A percentile compares a stretch with the other conserved stretches of the same genome.
Conservation (phyloP, 2,888 invertebrate species). For the Trachelus troglodyta region DNA sequence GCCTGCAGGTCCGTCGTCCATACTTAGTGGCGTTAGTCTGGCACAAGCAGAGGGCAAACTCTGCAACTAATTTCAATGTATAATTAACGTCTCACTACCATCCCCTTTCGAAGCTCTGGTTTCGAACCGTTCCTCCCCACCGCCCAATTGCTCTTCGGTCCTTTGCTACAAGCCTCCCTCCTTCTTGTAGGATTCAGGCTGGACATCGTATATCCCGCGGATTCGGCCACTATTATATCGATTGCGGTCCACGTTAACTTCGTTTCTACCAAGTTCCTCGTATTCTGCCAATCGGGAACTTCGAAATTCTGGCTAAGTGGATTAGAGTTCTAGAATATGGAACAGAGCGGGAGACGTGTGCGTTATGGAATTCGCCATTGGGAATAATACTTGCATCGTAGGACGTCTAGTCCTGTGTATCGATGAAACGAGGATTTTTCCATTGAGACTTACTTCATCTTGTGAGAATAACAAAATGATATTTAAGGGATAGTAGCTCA, state of each 20-base stretch:
- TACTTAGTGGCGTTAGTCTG: constrained; percentile 62
- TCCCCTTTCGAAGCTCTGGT: constrained; percentile 40
- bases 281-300: constrained; percentile 51
- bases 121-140: constrained; percentile 20
- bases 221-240: constrained; percentile 64
- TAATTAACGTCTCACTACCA: constrained; percentile 66
- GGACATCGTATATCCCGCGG: constrained; percentile 54
- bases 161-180: constrained; percentile 25
- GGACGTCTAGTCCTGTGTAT: background rate
- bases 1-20: constrained; percentile 45
- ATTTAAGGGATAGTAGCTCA: background rate
- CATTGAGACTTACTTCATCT: background rate
- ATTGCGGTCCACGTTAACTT: constrained; percentile 62
- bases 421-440: background rate
- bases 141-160: constrained; percentile 29
- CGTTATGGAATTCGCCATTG: background rate
- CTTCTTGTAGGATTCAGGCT: constrained; percentile 31
- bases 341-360: background rate
- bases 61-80: constrained; percentile 67
- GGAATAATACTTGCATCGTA: background rate
- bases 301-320: constrained; percentile 55
- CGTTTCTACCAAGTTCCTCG: constrained; percentile 56
- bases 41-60: constrained; percentile 63
- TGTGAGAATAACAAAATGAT: background rate
- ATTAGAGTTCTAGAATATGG: constrained; percentile 45